phyloP scores from a whole-genome alignment of 2,797 vertebrate genomes.

The Peromyscus attwateri region DNA sequence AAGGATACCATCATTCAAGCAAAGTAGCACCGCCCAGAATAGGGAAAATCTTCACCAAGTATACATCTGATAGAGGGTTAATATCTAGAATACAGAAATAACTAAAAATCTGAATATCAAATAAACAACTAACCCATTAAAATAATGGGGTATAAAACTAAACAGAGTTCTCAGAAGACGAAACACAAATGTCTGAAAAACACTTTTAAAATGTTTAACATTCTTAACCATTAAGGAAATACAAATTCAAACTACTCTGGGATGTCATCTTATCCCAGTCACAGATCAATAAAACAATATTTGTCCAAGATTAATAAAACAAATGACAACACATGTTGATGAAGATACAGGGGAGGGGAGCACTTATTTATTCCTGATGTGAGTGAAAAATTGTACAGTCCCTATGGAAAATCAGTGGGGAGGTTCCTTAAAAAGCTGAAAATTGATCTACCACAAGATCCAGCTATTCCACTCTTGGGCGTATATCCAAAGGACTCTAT shows the following conservation, averaged over 20 bases:
- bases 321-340: not conserved
- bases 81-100: not conserved
- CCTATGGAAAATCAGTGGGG: not conserved
- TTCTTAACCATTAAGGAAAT: not conserved
- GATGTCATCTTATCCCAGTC: not conserved
- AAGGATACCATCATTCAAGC: not conserved
- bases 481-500: not conserved
- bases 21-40: not conserved
- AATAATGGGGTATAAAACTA: not conserved
- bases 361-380: too few relatives aligned
- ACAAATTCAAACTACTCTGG: not conserved
- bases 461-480: too few relatives aligned
- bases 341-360: not conserved
- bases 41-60: not conserved
- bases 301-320: not conserved
- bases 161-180: not conserved
- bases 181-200: not conserved
- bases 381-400: not conserved
- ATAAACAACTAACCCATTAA: not conserved
- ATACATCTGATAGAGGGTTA: not conserved
- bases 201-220: not conserved
- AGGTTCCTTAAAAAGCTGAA: not conserved
- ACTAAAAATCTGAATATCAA: not conserved
- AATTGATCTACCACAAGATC: not conserved
- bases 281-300: not conserved